These are phyloP conservation scores for Oedothorax gibbosus DNA, from an alignment of 1,140 invertebrate genomes.

Conservation along the genomic window DNA sequence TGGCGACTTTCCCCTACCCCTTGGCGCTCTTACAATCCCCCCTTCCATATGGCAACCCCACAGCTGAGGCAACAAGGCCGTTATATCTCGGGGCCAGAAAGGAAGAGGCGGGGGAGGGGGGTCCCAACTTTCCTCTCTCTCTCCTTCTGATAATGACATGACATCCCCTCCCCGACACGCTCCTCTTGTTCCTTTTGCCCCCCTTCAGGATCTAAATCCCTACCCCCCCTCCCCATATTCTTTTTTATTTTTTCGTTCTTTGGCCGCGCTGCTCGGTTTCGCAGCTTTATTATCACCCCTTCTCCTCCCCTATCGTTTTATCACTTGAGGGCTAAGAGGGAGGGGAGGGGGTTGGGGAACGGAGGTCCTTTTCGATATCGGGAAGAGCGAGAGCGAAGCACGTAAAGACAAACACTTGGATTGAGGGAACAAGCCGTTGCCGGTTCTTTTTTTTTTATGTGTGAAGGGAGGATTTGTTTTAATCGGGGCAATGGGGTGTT, in stretches of 20 bases:
- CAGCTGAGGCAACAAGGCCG: constrained; percentile 18
- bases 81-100: constrained; percentile 10
- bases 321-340: neutral
- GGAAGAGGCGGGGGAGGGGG: neutral
- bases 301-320: too few relatives aligned
- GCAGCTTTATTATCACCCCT: constrained; percentile 13
- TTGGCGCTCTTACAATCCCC: too few relatives aligned
- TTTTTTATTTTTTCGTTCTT: neutral
- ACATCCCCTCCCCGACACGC: constrained; percentile 20
- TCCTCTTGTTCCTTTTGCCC: constrained; percentile 27
- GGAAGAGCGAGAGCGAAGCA: too few relatives aligned
- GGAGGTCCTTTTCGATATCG: too few relatives aligned
- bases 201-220: neutral
- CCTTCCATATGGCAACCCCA: neutral
- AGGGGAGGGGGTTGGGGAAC: neutral
- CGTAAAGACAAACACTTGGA: too few relatives aligned
- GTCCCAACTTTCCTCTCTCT: constrained; percentile 31
- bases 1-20: neutral
- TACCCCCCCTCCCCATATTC: constrained; percentile 17
- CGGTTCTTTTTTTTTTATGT: too few relatives aligned
- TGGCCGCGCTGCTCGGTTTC: constrained; percentile 25
- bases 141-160: constrained; percentile 46
- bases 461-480: too few relatives aligned
- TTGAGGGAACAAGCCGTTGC: too few relatives aligned
- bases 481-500: too few relatives aligned